Conservation (phyloP, 1,140 invertebrate genomes). For the Macrobrachium nipponense region DNA sequence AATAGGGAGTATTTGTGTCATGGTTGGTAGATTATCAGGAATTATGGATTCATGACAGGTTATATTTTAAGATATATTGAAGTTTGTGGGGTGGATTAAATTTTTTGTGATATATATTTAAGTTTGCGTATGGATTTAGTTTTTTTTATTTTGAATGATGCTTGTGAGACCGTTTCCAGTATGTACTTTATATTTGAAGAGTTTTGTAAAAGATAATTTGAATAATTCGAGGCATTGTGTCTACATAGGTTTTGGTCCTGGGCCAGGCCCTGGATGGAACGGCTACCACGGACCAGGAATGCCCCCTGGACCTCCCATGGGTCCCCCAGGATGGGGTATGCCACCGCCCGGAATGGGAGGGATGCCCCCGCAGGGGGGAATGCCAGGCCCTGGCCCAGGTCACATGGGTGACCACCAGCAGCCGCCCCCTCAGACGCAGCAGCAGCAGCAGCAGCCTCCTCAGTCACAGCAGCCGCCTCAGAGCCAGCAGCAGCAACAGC, state of each 20-base stretch:
- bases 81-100: no score
- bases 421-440: slow-evolving; percentile 28
- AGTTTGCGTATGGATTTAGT: neutral
- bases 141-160: no score
- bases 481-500: slow-evolving; percentile 37
- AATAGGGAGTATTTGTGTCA: no score
- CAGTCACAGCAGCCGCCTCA: slow-evolving; percentile 38
- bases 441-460: slow-evolving; percentile 13
- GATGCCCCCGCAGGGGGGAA: slow-evolving; percentile 41
- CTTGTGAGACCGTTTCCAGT: no score
- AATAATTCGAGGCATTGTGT: neutral
- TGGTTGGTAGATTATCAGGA: no score
- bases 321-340: slow-evolving; percentile 64
- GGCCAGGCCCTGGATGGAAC: slow-evolving; percentile 57
- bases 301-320: slow-evolving; percentile 63
- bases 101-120: neutral
- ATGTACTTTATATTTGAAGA: no score
- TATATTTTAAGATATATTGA: no score
- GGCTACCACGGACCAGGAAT: slow-evolving; percentile 56
- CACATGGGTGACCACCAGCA: slow-evolving; percentile 55
- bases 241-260: slow-evolving; percentile 53
- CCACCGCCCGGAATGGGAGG: slow-evolving; percentile 65
- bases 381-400: slow-evolving; percentile 47
- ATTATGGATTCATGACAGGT: no score
- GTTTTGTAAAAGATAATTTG: neutral